phyloP scores from a whole-genome alignment of 2,113 vertebrate genomes.

The Tragulus kanchil region DNA sequence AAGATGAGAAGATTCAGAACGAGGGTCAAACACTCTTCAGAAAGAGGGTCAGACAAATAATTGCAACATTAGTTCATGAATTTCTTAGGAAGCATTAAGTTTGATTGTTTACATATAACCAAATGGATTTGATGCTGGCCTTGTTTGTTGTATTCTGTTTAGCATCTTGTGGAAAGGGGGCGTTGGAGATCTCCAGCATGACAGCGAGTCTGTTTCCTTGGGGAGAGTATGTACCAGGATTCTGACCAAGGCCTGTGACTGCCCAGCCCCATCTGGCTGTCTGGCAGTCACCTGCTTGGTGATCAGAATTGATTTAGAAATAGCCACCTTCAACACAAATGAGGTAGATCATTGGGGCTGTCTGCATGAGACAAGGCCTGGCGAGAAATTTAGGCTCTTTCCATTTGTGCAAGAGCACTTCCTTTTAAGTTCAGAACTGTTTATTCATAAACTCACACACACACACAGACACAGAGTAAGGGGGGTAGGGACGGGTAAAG shows the following conservation, averaged over 20 bases:
- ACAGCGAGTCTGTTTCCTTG: not conserved
- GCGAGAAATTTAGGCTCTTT: not conserved
- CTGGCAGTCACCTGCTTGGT: not conserved
- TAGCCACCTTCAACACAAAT: not conserved
- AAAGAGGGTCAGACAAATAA: not conserved
- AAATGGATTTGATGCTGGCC: not conserved
- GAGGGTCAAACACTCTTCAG: not conserved
- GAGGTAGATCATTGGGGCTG: not conserved
- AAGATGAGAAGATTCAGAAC: not conserved
- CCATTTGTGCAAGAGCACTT: not conserved
- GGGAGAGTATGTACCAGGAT: not conserved
- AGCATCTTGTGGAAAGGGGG: not conserved
- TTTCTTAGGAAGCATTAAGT: not conserved
- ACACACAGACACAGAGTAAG: not conserved
- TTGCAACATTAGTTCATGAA: not conserved
- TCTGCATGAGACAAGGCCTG: not conserved
- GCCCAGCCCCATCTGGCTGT: not conserved
- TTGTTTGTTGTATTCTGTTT: not conserved
- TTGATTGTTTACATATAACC: not conserved
- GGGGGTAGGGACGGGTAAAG: too few relatives aligned
- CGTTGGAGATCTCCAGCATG: not conserved
- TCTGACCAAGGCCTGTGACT: not conserved
- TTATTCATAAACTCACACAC: slow-evolving; percentile 38
- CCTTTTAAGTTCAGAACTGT: slow-evolving; percentile 54
- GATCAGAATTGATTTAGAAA: not conserved